Evolutionary conservation across 53 echinoderm and acorn worm genomes (phyloP), one percentile per base, ranked within the genome.

Genomic region (Pentamera pediparva): DNA sequence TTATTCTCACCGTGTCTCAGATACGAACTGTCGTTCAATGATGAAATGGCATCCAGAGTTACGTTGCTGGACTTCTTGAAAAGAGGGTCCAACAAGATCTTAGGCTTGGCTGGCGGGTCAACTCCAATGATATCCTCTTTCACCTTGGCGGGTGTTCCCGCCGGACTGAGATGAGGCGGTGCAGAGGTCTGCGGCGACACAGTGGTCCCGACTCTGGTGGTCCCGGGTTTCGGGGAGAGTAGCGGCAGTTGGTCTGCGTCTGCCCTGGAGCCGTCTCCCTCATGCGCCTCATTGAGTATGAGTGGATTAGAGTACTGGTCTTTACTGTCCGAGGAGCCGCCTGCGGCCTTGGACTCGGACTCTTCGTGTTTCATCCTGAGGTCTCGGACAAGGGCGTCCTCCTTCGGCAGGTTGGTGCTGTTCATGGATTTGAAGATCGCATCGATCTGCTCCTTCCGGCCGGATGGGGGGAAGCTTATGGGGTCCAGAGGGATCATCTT

Each of bases 81-180:
- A 5, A 72, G 52, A 72, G 52, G 35, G 2, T 72, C 73, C 22
- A 18, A 34, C 19, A 51, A 25, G 30, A 72, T 8, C 18, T 51
- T 53, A 35, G 52, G n/a, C 32, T 72, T 72, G 32, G 73, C 32
- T 32, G 29, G 36, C 17, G 54, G 53, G 34, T 72, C 73, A 1
- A 18, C 35, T 21, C 34, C 32, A 0, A 63, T 12, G 20, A 33
- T 55, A 10, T 55, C 73, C 2, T 72, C 73, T 35, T 54, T 51
- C 74, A 74, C 10, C 62, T 92, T 92, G 4, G 85, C 55, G 0
- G 92, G 92, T 15, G 92, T 87, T 9, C 85, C 87, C 8, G 87
- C 92, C 19, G 92, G 92, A 74, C 92, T 92, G 6, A 92, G 70
- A 50, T 82, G 79, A 4, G 92, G 92, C 4, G 92, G 92, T 2